Percentiles rank a stretch among this genome's conserved stretches.
Conservation (phyloP, 2,888 invertebrate species). For the Leucania comma region DNA sequence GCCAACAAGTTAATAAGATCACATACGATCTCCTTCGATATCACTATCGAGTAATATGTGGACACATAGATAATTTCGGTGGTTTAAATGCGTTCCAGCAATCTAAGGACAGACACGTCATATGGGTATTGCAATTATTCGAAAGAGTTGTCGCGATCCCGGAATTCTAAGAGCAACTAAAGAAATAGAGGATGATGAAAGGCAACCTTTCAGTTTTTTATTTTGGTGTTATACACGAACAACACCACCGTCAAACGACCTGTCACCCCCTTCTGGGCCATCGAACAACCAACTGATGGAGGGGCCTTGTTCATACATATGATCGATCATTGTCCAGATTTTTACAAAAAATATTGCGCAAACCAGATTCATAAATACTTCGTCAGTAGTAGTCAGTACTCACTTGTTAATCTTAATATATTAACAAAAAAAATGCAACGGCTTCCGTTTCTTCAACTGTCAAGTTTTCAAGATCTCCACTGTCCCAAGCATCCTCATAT, state of each 20-base stretch:
- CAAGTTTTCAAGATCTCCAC: slow-evolving; percentile 8
- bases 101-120: too few relatives aligned
- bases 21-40: too few relatives aligned
- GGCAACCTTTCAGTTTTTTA: too few relatives aligned
- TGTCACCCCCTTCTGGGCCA: slow-evolving; percentile 51
- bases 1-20: too few relatives aligned
- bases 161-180: too few relatives aligned
- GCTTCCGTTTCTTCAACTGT: slow-evolving; percentile 29
- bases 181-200: too few relatives aligned
- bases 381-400: not conserved
- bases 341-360: not conserved
- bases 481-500: not conserved
- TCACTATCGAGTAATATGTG: not conserved
- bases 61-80: not conserved
- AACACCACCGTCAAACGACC: slow-evolving; percentile 73
- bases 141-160: too few relatives aligned
- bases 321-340: not conserved
- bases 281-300: slow-evolving; percentile 32
- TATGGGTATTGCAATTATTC: too few relatives aligned
- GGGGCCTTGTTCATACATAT: slow-evolving; percentile 40
- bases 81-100: not conserved
- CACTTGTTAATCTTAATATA: not conserved
- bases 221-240: slow-evolving; percentile 81
- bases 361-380: not conserved
- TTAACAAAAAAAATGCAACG: not conserved